Conservation (phyloP, 1,140 invertebrate species). For the Drosophila biarmipes region DNA sequence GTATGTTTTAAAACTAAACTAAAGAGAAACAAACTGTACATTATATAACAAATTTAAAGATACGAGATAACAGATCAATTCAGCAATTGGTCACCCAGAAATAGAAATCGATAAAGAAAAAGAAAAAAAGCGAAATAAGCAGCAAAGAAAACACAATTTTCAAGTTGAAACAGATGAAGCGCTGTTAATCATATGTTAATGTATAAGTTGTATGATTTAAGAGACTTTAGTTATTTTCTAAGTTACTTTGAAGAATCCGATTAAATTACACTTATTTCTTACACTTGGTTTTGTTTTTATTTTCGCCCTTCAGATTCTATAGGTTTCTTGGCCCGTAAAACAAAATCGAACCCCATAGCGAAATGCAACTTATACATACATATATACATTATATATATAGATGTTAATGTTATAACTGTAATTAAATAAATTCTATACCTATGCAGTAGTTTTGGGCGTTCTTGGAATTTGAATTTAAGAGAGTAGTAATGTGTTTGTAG, state of each 20-base stretch:
- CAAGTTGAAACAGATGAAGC: constrained; percentile 71
- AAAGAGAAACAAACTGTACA: constrained; percentile 69
- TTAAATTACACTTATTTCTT: constrained; percentile 80
- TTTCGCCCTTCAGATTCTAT: constrained; percentile 12
- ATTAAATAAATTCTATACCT: constrained; percentile 82
- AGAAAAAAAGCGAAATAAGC: constrained; percentile 39
- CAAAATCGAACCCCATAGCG: constrained; percentile 57
- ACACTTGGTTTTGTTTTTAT: constrained; percentile 46
- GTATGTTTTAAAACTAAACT: constrained; percentile 82
- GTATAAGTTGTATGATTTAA: constrained; percentile 72
- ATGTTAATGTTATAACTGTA: constrained; percentile 82
- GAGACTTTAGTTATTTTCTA: constrained; percentile 81
- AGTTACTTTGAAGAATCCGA: constrained; percentile 77
- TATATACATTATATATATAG: constrained; percentile 79
- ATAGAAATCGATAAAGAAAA: constrained; percentile 29
- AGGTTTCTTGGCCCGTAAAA: constrained; percentile 32
- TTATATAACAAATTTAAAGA: constrained; percentile 77
- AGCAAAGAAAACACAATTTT: constrained; percentile 62
- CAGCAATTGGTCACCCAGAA: constrained; percentile 18
- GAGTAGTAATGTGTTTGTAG: too few species aligned
- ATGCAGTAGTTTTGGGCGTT: constrained; percentile 33
- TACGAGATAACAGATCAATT: constrained; percentile 33
- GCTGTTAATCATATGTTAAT: constrained; percentile 67
- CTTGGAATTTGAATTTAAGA: too few species aligned
- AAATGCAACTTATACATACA: constrained; percentile 76